A percentile compares a stretch with the other conserved stretches of the same genome.
Evolutionary conservation across 92 coral and sea anemone species (phyloP).

Genomic region (Anthopleura xanthogrammica): DNA sequence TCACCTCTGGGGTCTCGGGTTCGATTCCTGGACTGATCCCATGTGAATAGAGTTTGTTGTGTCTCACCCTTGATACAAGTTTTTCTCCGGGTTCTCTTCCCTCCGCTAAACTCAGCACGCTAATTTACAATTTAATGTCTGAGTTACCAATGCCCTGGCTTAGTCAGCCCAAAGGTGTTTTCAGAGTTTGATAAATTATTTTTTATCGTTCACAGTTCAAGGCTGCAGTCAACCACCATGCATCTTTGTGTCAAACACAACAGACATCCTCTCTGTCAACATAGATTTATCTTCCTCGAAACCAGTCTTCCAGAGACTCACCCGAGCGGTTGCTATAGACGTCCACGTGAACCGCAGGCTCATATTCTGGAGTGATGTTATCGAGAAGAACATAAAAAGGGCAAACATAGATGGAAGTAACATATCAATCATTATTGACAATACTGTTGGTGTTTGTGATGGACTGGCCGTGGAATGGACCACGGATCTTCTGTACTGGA

Average conservation of each 20-base stretch:
- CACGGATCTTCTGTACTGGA: constrained; percentile 68
- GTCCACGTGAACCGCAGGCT: constrained; percentile 48
- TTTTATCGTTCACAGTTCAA: background rate
- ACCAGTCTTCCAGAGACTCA: constrained; percentile 32
- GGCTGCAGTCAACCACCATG: constrained; percentile 20
- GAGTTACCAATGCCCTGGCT: too few relatives aligned
- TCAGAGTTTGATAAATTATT: background rate
- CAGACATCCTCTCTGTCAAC: constrained; percentile 11
- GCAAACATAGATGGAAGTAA: constrained; percentile 33
- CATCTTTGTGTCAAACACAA: constrained; percentile 12
- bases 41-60: too few relatives aligned
- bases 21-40: too few relatives aligned
- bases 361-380: constrained; percentile 72
- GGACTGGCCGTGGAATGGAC: constrained; percentile 85
- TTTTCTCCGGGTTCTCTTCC: too few relatives aligned
- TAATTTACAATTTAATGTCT: too few relatives aligned
- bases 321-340: constrained; percentile 61
- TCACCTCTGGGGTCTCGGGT: too few relatives aligned
- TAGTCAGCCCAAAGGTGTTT: background rate
- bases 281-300: background rate
- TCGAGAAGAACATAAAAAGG: constrained; percentile 48
- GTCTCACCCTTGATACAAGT: too few relatives aligned
- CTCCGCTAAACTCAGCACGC: too few relatives aligned
- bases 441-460: constrained; percentile 54
- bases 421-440: background rate